phyloP scores from a whole-genome alignment of 2,113 vertebrate species.

The Cinclus cinclus region DNA sequence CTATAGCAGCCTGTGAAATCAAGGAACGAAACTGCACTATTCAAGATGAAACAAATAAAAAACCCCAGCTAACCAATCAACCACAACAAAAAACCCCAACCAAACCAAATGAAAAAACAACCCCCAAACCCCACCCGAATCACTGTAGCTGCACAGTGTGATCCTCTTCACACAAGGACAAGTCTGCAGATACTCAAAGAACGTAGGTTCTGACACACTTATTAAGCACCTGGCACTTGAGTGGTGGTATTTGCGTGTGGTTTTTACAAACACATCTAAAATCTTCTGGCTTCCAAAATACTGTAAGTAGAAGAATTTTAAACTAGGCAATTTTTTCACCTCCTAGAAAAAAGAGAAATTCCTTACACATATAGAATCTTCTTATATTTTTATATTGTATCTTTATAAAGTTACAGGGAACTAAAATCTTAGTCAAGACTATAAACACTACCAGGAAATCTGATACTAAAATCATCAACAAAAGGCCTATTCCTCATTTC shows the following conservation, averaged over 20 bases:
- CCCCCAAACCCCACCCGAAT: accelerated
- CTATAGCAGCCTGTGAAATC: neutral
- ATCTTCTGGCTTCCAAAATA: neutral
- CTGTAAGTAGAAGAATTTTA: neutral
- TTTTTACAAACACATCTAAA: neutral
- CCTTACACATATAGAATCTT: neutral
- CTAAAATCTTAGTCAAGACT: neutral
- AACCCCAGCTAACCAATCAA: neutral
- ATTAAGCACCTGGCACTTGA: neutral
- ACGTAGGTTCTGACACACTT: accelerated
- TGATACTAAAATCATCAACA: neutral
- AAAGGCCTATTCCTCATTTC: conserved; percentile 26
- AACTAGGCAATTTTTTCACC: neutral
- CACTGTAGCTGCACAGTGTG: neutral
- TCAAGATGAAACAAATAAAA: neutral
- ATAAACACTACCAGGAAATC: neutral
- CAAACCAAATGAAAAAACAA: neutral
- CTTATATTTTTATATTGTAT: neutral
- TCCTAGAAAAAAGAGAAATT: neutral
- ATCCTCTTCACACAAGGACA: neutral
- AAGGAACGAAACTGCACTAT: neutral
- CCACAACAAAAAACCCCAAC: neutral
- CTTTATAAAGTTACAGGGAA: neutral
- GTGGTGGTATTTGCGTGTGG: neutral
- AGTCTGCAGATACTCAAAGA: neutral